Percentiles rank a stretch among this genome's conserved stretches.
These are phyloP conservation scores for Saccopteryx leptura DNA, from an alignment of 2,113 vertebrate species.

Conservation along the genomic window DNA sequence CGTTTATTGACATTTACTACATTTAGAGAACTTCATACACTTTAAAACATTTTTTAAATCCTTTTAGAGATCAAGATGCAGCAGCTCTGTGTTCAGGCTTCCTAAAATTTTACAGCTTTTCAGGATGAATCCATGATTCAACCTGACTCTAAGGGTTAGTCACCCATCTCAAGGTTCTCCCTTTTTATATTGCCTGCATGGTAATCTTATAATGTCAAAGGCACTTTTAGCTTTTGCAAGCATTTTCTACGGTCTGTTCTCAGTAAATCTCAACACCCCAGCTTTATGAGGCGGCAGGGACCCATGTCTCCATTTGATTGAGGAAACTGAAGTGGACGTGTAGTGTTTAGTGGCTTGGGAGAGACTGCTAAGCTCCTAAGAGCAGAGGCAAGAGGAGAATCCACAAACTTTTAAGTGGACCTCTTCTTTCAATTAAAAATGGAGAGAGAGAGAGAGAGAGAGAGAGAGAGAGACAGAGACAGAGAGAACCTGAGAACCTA, in stretches of 20 bases:
- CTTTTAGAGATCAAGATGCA: not conserved
- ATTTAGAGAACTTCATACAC: slow-evolving; percentile 7
- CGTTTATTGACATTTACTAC: not conserved
- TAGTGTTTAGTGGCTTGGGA: not conserved
- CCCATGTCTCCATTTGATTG: not conserved
- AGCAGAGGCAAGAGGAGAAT: not conserved
- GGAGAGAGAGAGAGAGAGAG: not conserved
- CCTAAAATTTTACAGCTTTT: not conserved
- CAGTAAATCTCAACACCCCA: not conserved
- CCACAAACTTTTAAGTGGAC: not conserved
- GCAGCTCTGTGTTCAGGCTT: not conserved
- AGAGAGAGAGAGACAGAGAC: not conserved
- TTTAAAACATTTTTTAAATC: not conserved
- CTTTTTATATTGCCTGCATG: not conserved
- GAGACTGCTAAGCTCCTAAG: not conserved
- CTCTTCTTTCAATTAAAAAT: not conserved
- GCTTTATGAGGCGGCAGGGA: not conserved
- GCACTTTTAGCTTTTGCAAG: not conserved
- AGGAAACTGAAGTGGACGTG: not conserved
- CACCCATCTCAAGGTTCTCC: not conserved
- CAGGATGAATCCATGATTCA: slow-evolving; percentile 18
- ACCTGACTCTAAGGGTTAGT: not conserved
- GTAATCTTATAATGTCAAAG: not conserved
- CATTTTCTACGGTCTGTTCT: not conserved
- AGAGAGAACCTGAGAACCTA: not conserved